Evolutionary conservation across 2,797 vertebrate genomes (phyloP).

Genomic region (Spinus pinus): DNA sequence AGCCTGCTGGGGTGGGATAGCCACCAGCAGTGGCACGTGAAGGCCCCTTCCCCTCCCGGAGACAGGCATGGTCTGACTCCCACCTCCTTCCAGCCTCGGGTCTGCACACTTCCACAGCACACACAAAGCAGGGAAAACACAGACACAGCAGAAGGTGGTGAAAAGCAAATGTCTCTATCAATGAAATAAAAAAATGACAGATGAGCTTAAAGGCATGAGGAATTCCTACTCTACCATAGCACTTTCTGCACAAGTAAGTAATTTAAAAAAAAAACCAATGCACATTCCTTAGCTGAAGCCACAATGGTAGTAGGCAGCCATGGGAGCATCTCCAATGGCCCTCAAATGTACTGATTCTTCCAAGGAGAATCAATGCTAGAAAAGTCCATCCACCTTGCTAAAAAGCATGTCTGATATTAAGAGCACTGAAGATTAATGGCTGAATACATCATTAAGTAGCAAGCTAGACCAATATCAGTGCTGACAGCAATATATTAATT

Average conservation of each 20-base stretch:
- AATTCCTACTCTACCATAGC: rapidly evolving
- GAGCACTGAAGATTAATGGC: background rate
- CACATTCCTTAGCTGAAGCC: background rate
- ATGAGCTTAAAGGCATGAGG: background rate
- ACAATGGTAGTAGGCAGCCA: rapidly evolving
- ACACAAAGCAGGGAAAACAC: background rate
- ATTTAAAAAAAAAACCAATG: background rate
- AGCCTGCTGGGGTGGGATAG: background rate
- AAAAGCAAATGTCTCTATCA: background rate
- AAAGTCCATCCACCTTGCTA: background rate
- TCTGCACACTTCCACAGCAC: background rate
- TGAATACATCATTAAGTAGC: background rate
- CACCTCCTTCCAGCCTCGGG: background rate
- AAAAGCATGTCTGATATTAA: background rate
- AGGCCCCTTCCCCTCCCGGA: slow-evolving; percentile 23
- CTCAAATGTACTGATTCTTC: background rate
- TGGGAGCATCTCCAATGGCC: background rate
- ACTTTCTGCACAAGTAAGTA: background rate
- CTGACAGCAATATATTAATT: slow-evolving; percentile 9
- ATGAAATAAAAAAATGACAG: background rate
- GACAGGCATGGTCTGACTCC: rapidly evolving
- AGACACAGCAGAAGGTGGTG: background rate
- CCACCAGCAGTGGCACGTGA: slow-evolving; percentile 34
- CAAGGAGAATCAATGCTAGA: background rate
- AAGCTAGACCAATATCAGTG: background rate